Percentiles rank a stretch among this genome's conserved stretches.
Conservation (phyloP, 2,113 vertebrate genomes). For the Heterochromis multidens region DNA sequence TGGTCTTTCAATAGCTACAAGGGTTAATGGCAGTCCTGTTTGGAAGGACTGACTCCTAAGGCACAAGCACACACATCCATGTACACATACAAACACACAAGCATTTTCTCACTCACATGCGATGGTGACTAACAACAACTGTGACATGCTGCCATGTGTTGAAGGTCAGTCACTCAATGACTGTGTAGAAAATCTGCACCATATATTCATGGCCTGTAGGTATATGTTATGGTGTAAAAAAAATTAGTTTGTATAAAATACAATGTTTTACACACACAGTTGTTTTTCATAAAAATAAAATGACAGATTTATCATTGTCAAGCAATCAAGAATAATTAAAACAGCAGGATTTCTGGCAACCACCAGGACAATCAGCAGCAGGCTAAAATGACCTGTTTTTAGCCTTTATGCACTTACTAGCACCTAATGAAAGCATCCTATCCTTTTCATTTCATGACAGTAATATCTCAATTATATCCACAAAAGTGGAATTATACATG, state of each 20-base stretch:
- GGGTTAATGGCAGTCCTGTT: conserved; percentile 63
- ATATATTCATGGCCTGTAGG: not conserved
- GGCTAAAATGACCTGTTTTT: not conserved
- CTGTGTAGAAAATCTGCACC: not conserved
- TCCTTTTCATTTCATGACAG: not conserved
- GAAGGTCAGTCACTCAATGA: not conserved
- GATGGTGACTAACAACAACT: not conserved
- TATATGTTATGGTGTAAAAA: not conserved
- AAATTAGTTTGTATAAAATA: not conserved
- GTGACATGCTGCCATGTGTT: not conserved
- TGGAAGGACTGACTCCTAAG: conserved; percentile 34
- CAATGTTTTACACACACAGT: not conserved
- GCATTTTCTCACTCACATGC: conserved; percentile 1
- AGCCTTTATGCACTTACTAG: not conserved
- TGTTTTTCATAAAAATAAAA: not conserved
- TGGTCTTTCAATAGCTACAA: conserved; percentile 57
- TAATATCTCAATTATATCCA: not conserved
- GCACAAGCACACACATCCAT: conserved; percentile 15
- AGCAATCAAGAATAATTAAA: not conserved
- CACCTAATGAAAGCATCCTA: not conserved
- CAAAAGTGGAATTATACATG: not conserved
- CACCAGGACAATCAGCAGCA: not conserved
- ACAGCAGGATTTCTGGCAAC: not conserved
- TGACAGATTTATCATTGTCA: not conserved
- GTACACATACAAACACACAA: not conserved